A percentile compares a stretch with the other conserved stretches of the same genome.
These are phyloP conservation scores for Heliconius cydno DNA, from an alignment of 2,888 invertebrate species.

Conservation along the genomic window DNA sequence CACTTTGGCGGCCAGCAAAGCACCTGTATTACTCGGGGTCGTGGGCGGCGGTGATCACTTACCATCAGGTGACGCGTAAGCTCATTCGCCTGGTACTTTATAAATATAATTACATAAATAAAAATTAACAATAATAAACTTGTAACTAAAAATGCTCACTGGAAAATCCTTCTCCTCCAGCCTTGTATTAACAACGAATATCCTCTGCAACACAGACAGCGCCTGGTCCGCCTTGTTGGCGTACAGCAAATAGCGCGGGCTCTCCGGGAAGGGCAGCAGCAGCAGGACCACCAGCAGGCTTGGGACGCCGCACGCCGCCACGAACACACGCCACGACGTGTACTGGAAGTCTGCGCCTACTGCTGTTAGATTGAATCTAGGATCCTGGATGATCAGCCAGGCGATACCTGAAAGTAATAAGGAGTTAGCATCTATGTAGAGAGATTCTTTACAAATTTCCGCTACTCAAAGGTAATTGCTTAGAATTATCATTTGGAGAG, in stretches of 20 bases:
- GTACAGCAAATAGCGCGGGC: constrained; percentile 81
- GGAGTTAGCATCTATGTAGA: too few species aligned
- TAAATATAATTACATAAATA: too few species aligned
- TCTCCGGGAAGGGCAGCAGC: constrained; percentile 82
- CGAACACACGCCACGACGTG: constrained; percentile 86
- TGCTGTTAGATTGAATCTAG: constrained; percentile 65
- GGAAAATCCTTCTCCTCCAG: constrained; percentile 78
- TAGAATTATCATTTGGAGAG: too few species aligned
- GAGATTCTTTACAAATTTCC: too few species aligned
- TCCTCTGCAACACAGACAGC: constrained; percentile 78
- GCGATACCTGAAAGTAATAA: constrained; percentile 68
- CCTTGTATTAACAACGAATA: constrained; percentile 82
- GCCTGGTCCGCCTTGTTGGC: constrained; percentile 79
- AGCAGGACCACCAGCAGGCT: constrained; percentile 79
- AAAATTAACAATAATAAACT: too few species aligned
- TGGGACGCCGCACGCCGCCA: constrained; percentile 84
- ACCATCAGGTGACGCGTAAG: too few species aligned
- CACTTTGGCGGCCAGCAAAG: too few species aligned
- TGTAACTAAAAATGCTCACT: constrained; percentile 60
- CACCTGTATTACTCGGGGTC: too few species aligned
- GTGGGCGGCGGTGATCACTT: too few species aligned
- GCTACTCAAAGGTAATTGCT: too few species aligned
- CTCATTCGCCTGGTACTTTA: too few species aligned
- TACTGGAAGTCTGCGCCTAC: constrained; percentile 69
- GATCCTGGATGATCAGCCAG: constrained; percentile 73